Conservation (phyloP, 2,888 invertebrate genomes). For the Monopis laevigella region DNA sequence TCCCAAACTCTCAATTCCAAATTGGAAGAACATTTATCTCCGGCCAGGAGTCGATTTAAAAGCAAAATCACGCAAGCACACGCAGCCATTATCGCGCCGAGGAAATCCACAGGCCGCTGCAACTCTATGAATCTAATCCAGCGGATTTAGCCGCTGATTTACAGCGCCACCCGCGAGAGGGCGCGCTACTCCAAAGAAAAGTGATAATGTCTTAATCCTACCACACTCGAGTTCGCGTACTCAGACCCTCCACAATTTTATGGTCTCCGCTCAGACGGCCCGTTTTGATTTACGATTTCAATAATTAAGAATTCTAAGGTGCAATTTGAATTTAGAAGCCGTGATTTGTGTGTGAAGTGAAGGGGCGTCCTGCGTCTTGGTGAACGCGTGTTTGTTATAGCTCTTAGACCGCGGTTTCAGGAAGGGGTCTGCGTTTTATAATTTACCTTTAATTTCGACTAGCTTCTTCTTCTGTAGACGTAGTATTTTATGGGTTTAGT, state of each 20-base stretch:
- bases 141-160: conserved; percentile 67
- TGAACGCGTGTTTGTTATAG: conserved; percentile 62
- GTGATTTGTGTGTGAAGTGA: no score
- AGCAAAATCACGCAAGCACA: conserved; percentile 64
- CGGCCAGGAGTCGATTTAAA: conserved; percentile 57
- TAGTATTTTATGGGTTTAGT: conserved; percentile 4
- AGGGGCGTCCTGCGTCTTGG: conserved; percentile 46
- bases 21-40: conserved; percentile 61
- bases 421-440: conserved; percentile 42
- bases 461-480: background rate
- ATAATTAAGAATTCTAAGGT: conserved; percentile 68
- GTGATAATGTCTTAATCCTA: conserved; percentile 75
- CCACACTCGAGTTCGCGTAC: conserved; percentile 55
- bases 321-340: conserved; percentile 63
- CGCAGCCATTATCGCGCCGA: conserved; percentile 58
- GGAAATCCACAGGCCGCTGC: conserved; percentile 60
- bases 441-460: conserved; percentile 6
- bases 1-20: conserved; percentile 39
- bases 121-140: conserved; percentile 69
- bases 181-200: conserved; percentile 68
- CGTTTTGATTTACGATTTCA: conserved; percentile 68
- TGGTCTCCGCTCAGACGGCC: conserved; percentile 63
- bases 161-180: conserved; percentile 47
- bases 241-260: conserved; percentile 47
- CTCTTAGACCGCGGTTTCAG: conserved; percentile 30